phyloP scores from a whole-genome alignment of 2,888 invertebrate species.

The Stenoptilia bipunctidactyla region DNA sequence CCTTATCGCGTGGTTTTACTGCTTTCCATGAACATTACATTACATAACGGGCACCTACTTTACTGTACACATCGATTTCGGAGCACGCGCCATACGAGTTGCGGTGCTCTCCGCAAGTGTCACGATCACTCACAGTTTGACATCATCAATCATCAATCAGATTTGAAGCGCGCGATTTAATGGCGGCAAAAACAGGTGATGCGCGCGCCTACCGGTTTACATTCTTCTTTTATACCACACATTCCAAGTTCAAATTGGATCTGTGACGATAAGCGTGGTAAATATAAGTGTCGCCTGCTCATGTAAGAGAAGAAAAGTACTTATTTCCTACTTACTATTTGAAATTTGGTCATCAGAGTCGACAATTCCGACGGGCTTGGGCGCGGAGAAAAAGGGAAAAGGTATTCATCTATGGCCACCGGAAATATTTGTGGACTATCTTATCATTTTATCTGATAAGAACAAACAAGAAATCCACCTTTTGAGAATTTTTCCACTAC shows the following conservation, averaged over 20 bases:
- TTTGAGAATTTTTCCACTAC: too few species aligned
- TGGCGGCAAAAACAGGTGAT: constrained; percentile 12
- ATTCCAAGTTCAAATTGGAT: background rate
- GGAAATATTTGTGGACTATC: too few species aligned
- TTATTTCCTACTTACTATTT: too few species aligned
- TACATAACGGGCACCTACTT: constrained; percentile 45
- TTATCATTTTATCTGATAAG: too few species aligned
- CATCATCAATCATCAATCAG: constrained; percentile 53
- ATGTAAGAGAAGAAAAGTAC: too few species aligned
- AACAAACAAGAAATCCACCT: too few species aligned
- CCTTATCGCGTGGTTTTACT: constrained; percentile 22
- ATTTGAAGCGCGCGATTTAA: constrained; percentile 30
- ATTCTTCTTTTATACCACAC: background rate
- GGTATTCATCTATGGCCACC: too few species aligned
- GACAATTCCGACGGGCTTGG: too few species aligned
- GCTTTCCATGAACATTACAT: constrained; percentile 36
- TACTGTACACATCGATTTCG: constrained; percentile 48
- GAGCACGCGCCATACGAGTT: constrained; percentile 17
- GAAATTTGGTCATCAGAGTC: too few species aligned
- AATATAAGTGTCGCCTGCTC: too few species aligned
- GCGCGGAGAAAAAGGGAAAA: too few species aligned
- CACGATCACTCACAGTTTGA: constrained; percentile 43
- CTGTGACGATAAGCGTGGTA: too few species aligned
- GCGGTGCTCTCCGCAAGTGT: constrained; percentile 16
- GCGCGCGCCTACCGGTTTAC: constrained; percentile 6